Conservation (phyloP, 2,797 vertebrate genomes). For the Leptatherina wallacei region DNA sequence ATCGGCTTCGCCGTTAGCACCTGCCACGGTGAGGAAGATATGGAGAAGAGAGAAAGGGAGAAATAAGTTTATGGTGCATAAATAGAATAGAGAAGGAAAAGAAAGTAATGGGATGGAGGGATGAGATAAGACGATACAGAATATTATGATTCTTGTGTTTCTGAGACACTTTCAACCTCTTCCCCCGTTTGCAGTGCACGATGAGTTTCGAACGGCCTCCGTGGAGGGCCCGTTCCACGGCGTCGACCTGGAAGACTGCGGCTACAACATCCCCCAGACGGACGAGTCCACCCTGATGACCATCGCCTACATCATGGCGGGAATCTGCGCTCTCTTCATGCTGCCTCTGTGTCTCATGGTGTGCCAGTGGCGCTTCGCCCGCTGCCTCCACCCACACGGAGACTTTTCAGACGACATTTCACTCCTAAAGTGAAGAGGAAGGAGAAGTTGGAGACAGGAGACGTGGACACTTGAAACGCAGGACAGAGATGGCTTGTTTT, state of each 20-base stretch:
- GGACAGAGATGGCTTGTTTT: conserved; percentile 15
- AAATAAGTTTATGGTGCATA: background rate
- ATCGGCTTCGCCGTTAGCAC: conserved; percentile 97
- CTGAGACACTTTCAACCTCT: background rate
- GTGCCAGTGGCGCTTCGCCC: conserved; percentile 97
- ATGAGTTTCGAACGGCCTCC: conserved; percentile 91
- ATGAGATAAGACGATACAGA: background rate
- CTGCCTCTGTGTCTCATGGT: conserved; percentile 98
- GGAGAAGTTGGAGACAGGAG: background rate
- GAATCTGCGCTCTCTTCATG: conserved; percentile 99
- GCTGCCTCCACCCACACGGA: conserved; percentile 89
- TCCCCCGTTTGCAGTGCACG: conserved; percentile 84
- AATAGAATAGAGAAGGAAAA: no score
- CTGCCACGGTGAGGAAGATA: conserved; percentile 89
- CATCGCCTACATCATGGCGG: conserved; percentile 98
- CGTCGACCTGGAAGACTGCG: conserved; percentile 94
- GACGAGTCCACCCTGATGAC: conserved; percentile 98
- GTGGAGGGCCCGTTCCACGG: conserved; percentile 93
- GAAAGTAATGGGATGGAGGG: background rate
- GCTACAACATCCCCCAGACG: conserved; percentile 98
- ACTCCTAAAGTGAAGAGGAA: conserved; percentile 89
- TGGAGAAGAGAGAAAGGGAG: background rate
- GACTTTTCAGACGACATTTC: conserved; percentile 97
- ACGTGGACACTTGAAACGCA: conserved; percentile 19
- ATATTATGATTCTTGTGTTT: background rate